Percentiles rank a stretch among this genome's conserved stretches.
These are phyloP conservation scores for Cuculus canorus DNA, from an alignment of 2,797 vertebrate genomes.

Conservation along the genomic window DNA sequence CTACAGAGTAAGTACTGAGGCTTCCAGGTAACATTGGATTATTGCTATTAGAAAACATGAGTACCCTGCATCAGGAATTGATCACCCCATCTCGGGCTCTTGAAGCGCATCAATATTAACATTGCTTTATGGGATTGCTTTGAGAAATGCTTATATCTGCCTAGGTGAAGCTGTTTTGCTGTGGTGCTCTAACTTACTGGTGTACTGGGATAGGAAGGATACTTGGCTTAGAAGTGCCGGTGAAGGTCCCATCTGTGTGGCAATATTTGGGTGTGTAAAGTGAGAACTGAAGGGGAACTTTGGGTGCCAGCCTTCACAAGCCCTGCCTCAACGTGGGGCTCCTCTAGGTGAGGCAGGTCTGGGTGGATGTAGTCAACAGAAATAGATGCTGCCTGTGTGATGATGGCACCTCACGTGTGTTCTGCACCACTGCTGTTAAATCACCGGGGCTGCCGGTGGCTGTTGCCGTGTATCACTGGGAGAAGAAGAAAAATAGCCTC, in stretches of 20 bases:
- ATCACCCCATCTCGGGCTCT: background rate
- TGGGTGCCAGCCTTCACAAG: background rate
- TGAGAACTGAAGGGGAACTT: background rate
- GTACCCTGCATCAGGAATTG: slow-evolving; percentile 10
- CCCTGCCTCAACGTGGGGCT: accelerated
- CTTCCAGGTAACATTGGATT: slow-evolving; percentile 52
- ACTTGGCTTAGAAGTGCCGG: background rate
- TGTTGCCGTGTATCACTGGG: background rate
- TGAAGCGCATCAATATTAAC: background rate
- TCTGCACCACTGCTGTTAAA: accelerated
- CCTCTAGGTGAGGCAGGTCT: background rate
- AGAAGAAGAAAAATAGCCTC: slow-evolving; percentile 16
- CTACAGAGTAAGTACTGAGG: background rate
- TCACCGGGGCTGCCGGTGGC: accelerated
- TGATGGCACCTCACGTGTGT: accelerated
- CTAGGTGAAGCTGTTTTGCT: background rate
- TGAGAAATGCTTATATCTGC: background rate
- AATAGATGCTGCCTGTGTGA: accelerated
- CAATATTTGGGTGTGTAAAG: background rate
- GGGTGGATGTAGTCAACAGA: background rate
- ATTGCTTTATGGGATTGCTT: background rate
- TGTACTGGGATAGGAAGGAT: background rate
- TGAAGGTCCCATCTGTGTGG: background rate
- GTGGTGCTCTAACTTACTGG: background rate
- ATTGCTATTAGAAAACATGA: slow-evolving; percentile 33